A percentile compares a stretch with the other conserved stretches of the same genome.
Evolutionary conservation across 2,888 invertebrate species (phyloP).

Genomic region (Parasteatoda lunata): DNA sequence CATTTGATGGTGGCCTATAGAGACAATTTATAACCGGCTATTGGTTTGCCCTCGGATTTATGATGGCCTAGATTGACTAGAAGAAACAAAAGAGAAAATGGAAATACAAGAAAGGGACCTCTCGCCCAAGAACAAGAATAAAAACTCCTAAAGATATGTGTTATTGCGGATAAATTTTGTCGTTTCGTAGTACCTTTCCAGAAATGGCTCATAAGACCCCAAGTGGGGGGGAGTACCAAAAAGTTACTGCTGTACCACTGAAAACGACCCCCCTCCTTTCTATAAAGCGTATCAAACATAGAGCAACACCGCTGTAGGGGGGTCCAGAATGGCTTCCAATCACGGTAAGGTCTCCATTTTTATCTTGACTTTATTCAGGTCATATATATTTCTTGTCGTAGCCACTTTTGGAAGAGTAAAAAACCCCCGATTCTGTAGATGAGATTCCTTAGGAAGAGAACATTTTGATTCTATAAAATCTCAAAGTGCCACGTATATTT

Average conservation of each 20-base stretch:
- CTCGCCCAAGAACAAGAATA: slow-evolving; percentile 44
- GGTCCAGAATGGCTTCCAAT: slow-evolving; percentile 42
- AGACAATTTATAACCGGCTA: slow-evolving; percentile 66
- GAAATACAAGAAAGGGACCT: neutral
- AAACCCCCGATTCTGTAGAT: neutral
- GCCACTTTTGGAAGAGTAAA: slow-evolving; percentile 21
- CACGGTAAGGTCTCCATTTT: slow-evolving; percentile 50
- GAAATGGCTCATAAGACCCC: slow-evolving; percentile 66
- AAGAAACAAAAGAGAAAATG: slow-evolving; percentile 3
- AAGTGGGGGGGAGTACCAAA: slow-evolving; percentile 25
- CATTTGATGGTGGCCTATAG: slow-evolving; percentile 59
- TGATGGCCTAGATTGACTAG: slow-evolving; percentile 54
- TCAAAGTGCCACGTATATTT: neutral
- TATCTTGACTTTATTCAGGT: slow-evolving; percentile 66
- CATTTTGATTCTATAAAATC: neutral
- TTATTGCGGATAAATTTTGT: slow-evolving; percentile 68
- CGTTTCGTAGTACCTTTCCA: slow-evolving; percentile 49
- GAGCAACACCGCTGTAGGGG: slow-evolving; percentile 46
- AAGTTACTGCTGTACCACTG: slow-evolving; percentile 51
- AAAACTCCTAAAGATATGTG: slow-evolving; percentile 62
- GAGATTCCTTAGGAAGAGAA: neutral
- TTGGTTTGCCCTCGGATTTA: slow-evolving; percentile 68
- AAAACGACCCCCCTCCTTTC: slow-evolving; percentile 5
- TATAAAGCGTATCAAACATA: slow-evolving; percentile 62
- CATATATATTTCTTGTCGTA: slow-evolving; percentile 63